phyloP scores from a whole-genome alignment of 2,113 vertebrate species.

The Enhydra lutris region DNA sequence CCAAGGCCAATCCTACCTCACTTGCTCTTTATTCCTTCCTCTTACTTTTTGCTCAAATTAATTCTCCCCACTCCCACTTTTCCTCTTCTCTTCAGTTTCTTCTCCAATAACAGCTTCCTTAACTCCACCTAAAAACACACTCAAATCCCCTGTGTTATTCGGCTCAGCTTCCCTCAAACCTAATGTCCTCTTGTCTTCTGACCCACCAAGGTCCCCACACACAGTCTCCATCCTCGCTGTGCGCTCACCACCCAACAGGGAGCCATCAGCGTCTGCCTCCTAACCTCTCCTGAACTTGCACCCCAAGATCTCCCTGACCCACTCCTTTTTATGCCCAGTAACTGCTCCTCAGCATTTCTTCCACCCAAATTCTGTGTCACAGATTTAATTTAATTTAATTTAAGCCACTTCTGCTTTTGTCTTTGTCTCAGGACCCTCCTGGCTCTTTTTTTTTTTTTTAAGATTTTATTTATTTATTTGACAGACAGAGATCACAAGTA shows the following conservation, averaged over 20 bases:
- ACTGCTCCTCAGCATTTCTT: not conserved
- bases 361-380: not conserved
- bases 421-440: not conserved
- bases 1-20: not conserved
- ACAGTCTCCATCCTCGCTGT: not conserved
- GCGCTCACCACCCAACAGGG: not conserved
- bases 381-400: no score
- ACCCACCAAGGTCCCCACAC: not conserved
- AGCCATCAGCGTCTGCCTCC: not conserved
- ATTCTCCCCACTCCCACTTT: not conserved
- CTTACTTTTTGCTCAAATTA: not conserved
- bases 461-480: no score
- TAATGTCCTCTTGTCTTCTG: not conserved
- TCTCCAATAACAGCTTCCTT: not conserved
- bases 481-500: no score
- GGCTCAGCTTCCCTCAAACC: not conserved
- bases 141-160: not conserved
- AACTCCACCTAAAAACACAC: not conserved
- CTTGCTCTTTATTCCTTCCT: not conserved
- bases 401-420: not conserved
- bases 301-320: rapidly evolving
- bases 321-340: not conserved
- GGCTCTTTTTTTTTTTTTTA: not conserved
- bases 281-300: not conserved
- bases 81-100: not conserved